phyloP scores from a whole-genome alignment of 2,888 invertebrate species.

The Ametastegia equiseti region DNA sequence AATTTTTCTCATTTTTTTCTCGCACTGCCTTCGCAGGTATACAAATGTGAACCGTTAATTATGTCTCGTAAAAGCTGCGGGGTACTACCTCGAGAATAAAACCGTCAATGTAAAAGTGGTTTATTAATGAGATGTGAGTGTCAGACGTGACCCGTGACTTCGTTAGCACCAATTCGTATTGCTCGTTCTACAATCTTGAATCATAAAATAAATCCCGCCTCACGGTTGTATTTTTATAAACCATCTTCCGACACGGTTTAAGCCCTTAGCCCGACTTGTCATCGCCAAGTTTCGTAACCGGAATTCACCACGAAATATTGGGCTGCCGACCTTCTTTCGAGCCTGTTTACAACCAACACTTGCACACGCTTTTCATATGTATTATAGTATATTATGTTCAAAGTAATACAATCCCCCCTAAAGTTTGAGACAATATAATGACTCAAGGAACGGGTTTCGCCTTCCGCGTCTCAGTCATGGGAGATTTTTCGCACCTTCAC shows the following conservation, averaged over 20 bases:
- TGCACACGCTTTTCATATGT: not conserved
- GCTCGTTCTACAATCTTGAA: not conserved
- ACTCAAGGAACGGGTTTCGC: not conserved
- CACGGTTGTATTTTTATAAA: not conserved
- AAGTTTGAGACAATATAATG: not conserved
- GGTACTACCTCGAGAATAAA: not conserved
- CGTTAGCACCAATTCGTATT: slow-evolving; percentile 26
- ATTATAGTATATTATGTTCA: not conserved
- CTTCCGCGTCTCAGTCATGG: not conserved
- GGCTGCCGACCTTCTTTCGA: not conserved
- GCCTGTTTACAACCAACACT: not conserved
- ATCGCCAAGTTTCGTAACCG: not conserved
- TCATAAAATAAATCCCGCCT: not conserved
- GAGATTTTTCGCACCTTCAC: not conserved
- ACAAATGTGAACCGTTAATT: not conserved
- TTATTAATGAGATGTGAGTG: slow-evolving; percentile 11
- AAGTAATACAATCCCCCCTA: not conserved
- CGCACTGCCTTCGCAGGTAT: not conserved
- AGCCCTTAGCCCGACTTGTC: not conserved
- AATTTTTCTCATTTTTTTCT: not conserved
- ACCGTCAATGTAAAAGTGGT: slow-evolving; percentile 20
- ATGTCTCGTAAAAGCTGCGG: not conserved
- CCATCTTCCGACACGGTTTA: not conserved
- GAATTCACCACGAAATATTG: slow-evolving; percentile 4
- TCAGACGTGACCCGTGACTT: not conserved